A percentile compares a stretch with the other conserved stretches of the same genome.
These are phyloP conservation scores for Scaptomyza polygonia DNA, from an alignment of 2,888 invertebrate genomes.

Conservation along the genomic window DNA sequence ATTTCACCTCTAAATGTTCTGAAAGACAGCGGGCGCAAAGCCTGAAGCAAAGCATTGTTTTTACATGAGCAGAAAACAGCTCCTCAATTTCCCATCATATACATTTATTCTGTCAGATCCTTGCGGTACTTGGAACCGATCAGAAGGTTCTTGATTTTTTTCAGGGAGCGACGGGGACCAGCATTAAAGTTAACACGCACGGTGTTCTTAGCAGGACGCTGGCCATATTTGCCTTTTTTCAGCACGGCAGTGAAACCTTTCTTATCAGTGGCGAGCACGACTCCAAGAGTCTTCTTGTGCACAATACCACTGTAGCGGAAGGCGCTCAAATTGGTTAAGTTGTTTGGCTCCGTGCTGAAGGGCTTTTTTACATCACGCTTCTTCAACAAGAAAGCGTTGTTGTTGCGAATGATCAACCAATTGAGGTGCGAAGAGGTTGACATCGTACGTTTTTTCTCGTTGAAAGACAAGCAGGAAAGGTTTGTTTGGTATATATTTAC, in stretches of 20 bases:
- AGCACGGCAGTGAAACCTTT: slow-evolving; percentile 97
- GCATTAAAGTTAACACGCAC: slow-evolving; percentile 93
- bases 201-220: slow-evolving; percentile 91
- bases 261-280: slow-evolving; percentile 94
- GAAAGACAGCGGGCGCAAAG: no score
- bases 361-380: slow-evolving; percentile 84
- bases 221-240: slow-evolving; percentile 89
- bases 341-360: slow-evolving; percentile 90
- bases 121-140: slow-evolving; percentile 93
- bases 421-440: slow-evolving; percentile 84
- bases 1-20: no score
- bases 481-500: no score
- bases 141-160: slow-evolving; percentile 92
- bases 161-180: slow-evolving; percentile 93
- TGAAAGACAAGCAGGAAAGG: slow-evolving; percentile 84
- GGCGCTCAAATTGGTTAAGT: slow-evolving; percentile 95
- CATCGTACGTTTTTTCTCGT: slow-evolving; percentile 83
- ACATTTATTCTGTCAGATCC: slow-evolving; percentile 92
- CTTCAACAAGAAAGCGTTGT: slow-evolving; percentile 84
- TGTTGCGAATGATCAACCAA: slow-evolving; percentile 85
- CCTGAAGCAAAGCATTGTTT: no score
- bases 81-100: slow-evolving; percentile 51
- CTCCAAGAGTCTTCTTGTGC: slow-evolving; percentile 95
- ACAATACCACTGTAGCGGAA: slow-evolving; percentile 97
- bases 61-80: slow-evolving; percentile 72